phyloP scores from a whole-genome alignment of 2,888 invertebrate species.

The Lasioglossum villosulum region DNA sequence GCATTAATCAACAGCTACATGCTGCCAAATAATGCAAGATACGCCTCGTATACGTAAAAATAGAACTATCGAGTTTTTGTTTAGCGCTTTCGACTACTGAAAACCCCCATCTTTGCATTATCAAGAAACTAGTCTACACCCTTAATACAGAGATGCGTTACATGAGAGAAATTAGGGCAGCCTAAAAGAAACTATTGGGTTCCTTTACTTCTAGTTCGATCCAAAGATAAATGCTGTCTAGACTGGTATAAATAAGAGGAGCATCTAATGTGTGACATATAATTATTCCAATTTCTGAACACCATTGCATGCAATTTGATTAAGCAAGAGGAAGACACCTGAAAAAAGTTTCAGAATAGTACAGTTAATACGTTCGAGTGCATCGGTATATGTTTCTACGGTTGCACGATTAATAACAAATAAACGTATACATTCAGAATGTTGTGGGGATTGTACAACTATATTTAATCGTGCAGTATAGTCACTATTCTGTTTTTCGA shows the following conservation, averaged over 20 bases:
- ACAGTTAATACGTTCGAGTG: constrained; percentile 25
- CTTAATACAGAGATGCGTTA: neutral
- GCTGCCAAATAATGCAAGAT: no score
- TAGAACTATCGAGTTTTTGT: no score
- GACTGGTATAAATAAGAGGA: constrained; percentile 62
- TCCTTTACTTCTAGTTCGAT: constrained; percentile 66
- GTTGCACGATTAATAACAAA: neutral
- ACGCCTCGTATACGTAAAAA: no score
- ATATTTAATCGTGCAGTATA: neutral
- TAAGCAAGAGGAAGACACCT: constrained; percentile 71
- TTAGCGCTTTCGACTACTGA: no score
- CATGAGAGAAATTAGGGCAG: constrained; percentile 22
- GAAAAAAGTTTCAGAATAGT: constrained; percentile 59
- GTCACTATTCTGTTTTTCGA: neutral
- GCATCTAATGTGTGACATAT: constrained; percentile 56
- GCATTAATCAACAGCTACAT: no score
- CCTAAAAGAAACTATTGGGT: constrained; percentile 54
- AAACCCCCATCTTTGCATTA: no score
- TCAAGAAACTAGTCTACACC: no score
- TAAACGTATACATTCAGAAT: neutral
- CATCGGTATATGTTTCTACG: neutral
- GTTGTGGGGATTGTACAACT: neutral
- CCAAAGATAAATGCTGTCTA: constrained; percentile 63
- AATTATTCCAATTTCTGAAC: constrained; percentile 75
- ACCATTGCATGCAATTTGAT: constrained; percentile 76